Evolutionary conservation across 2,113 vertebrate species (phyloP).

Genomic region (Eupsittula cactorum): DNA sequence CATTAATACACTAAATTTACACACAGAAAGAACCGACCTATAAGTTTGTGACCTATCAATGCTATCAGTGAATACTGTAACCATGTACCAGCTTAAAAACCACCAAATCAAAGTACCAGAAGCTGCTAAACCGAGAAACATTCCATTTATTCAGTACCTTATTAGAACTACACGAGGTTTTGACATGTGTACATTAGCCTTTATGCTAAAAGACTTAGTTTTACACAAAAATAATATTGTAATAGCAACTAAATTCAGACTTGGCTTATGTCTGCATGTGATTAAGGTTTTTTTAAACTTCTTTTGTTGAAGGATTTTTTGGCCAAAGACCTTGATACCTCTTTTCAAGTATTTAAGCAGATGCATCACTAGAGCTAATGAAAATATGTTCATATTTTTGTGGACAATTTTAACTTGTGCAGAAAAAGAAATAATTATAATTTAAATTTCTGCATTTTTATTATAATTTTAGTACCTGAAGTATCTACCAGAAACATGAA

Average conservation of each 20-base stretch:
- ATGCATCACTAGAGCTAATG: not conserved
- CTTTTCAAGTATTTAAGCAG: not conserved
- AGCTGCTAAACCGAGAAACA: not conserved
- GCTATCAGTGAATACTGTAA: not conserved
- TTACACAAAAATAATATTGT: not conserved
- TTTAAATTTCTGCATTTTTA: not conserved
- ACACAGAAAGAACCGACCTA: not conserved
- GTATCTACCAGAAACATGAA: not conserved
- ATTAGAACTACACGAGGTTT: not conserved
- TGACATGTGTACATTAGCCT: not conserved
- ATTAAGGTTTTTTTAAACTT: not conserved
- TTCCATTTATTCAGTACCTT: not conserved
- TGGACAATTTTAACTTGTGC: not conserved
- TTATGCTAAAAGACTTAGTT: not conserved
- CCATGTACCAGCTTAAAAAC: not conserved
- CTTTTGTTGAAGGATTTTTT: not conserved
- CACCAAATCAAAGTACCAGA: not conserved
- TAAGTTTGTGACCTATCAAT: not conserved
- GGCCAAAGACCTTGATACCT: not conserved
- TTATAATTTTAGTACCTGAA: not conserved
- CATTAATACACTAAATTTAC: not conserved
- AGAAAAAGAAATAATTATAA: not conserved
- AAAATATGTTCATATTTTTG: rapidly evolving
- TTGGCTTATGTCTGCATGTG: not conserved
- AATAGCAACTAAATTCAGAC: not conserved